Evolutionary conservation across 1,140 invertebrate species (phyloP), one percentile per base, ranked within the genome.

Genomic region (Ostrea denselamellosa): DNA sequence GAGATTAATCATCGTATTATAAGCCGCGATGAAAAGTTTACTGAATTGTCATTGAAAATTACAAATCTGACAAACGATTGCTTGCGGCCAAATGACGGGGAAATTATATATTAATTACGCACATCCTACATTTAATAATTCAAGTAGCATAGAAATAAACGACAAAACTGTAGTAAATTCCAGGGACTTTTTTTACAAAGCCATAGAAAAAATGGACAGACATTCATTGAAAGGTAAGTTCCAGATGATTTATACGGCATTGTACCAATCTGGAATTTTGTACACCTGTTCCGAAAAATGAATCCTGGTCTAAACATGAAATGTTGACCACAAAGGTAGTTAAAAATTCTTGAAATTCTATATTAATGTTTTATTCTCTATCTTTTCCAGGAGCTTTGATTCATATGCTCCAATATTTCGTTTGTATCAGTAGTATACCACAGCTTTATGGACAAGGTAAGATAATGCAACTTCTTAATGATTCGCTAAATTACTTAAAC

Each of bases 71-170:
- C 68, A 25, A 28, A 28, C 12, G 68, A 77, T 28, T 28, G 68
- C 68, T 34, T 77, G 22, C 22, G 68, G 68, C 68, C 0, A 77
- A 77, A 77, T 77, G 68, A 34, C 28, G 5, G 68, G 68, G 68
- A 77, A 77, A 28, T 77, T 25, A 22, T 77, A 25, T 77, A 77
- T 77, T 77, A 77, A 77, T 77, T 77, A 77, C 68, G 68, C 28
- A 77, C 14, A 77, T 77, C 28, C 25, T 77, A 25, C 68, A 77
- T 25, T 77, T 34, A 77, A 77, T 25, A 77, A 77, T 77, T 77
- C 68, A 77, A 17, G 22, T 77, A 28, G 25, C 25, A 25, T 5
- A 77, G 28, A 34, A 9, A 10, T 28, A 14, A 28, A 77, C 25
- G 28, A 77, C 68, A 10, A 77, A 77, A 77, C 25, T 10, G 9